Percentiles rank a stretch among this genome's conserved stretches.
These are phyloP conservation scores for Lepus timidus DNA, from an alignment of 2,113 vertebrate genomes.

Conservation along the genomic window DNA sequence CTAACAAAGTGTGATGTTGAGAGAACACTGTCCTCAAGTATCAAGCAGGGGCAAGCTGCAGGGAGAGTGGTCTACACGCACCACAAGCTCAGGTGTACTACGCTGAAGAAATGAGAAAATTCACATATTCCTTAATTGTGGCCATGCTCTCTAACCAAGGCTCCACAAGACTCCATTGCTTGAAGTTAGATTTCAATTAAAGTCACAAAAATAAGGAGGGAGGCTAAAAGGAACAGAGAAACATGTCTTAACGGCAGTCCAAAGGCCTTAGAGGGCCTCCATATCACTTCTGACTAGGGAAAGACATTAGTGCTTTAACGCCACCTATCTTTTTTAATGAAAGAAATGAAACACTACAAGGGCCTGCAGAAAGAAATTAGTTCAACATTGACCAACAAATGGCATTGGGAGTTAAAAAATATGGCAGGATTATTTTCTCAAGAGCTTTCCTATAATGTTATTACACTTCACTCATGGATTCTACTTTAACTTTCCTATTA, in stretches of 20 bases:
- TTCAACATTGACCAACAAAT: conserved; percentile 77
- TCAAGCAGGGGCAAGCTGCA: background rate
- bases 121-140: background rate
- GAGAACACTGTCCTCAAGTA: background rate
- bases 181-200: background rate
- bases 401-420: conserved; percentile 65
- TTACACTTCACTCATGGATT: conserved; percentile 53
- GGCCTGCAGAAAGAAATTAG: conserved; percentile 78
- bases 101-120: background rate
- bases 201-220: background rate
- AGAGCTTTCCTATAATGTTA: conserved; percentile 74
- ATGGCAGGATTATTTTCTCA: conserved; percentile 69
- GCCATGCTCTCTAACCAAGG: background rate
- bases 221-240: background rate
- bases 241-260: conserved; percentile 56
- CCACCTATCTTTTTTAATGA: background rate
- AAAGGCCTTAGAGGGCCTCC: conserved; percentile 30
- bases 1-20: background rate
- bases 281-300: conserved; percentile 56
- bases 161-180: background rate
- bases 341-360: conserved; percentile 77
- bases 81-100: background rate
- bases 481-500: conserved; percentile 28
- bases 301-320: conserved; percentile 29
- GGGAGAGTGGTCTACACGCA: background rate